These are phyloP conservation scores for Abrostola tripartita DNA, from an alignment of 2,888 invertebrate species.

Conservation along the genomic window DNA sequence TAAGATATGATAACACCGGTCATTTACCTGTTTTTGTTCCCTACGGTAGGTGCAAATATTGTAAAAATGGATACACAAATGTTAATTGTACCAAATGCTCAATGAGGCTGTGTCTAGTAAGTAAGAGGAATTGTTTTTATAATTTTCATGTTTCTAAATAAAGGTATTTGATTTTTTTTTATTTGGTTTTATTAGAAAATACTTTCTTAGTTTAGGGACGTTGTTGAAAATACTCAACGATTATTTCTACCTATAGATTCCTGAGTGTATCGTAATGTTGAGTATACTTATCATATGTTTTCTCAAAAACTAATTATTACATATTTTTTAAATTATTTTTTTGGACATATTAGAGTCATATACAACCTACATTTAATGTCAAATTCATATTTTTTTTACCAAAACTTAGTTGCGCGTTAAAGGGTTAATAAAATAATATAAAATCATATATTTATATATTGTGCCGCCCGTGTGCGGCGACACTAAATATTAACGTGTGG, in stretches of 20 bases:
- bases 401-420: neutral
- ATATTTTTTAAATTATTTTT: too few species aligned
- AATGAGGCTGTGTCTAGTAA: neutral
- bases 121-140: neutral
- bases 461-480: too few species aligned
- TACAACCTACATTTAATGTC: neutral
- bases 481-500: conserved; percentile 6
- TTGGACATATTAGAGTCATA: neutral
- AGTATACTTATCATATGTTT: neutral
- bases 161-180: neutral
- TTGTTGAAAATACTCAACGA: too few species aligned
- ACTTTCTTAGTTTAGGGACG: too few species aligned
- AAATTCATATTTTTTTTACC: neutral
- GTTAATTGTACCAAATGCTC: neutral
- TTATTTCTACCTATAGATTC: too few species aligned
- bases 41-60: neutral
- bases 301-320: neutral
- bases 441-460: too few species aligned
- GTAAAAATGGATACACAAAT: neutral
- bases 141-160: neutral
- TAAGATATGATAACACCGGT: neutral
- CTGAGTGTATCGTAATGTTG: too few species aligned
- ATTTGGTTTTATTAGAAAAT: too few species aligned
- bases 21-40: too few species aligned
- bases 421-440: too few species aligned